These are phyloP conservation scores for Saimiri boliviensis DNA, from an alignment of 2,113 vertebrate genomes.

Conservation along the genomic window DNA sequence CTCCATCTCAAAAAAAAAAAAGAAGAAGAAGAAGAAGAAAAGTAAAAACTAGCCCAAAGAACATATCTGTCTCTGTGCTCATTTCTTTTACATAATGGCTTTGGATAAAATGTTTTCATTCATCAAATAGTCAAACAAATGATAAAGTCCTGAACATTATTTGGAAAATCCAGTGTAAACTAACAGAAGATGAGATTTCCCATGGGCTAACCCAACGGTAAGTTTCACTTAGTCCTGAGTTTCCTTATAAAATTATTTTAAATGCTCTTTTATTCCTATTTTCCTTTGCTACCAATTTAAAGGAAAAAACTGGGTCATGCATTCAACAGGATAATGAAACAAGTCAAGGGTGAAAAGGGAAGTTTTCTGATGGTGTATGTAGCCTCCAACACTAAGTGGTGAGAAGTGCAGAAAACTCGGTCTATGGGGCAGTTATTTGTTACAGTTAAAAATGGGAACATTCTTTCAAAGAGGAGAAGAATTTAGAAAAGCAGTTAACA, in stretches of 20 bases:
- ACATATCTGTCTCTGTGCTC: not conserved
- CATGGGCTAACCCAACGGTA: rapidly evolving
- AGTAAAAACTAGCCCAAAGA: not conserved
- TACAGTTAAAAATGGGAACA: not conserved
- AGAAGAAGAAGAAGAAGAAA: no score
- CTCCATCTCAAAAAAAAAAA: no score
- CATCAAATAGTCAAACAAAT: not conserved
- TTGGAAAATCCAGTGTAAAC: not conserved
- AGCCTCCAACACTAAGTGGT: not conserved
- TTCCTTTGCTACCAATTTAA: conserved; percentile 37
- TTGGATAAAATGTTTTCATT: not conserved
- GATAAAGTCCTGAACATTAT: not conserved
- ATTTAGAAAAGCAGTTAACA: not conserved
- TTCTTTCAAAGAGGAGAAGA: not conserved
- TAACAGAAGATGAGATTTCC: conserved; percentile 13
- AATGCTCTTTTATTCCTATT: not conserved
- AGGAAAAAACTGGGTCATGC: not conserved
- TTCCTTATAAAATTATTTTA: conserved; percentile 15
- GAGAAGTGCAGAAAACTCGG: not conserved
- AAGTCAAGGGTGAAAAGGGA: not conserved
- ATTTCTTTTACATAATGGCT: not conserved
- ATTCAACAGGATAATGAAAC: not conserved
- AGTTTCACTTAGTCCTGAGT: not conserved
- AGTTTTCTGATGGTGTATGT: rapidly evolving
- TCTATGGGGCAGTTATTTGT: not conserved